These are phyloP conservation scores for Acanthopleura granulata DNA, from an alignment of 2,888 invertebrate species.

Conservation along the genomic window DNA sequence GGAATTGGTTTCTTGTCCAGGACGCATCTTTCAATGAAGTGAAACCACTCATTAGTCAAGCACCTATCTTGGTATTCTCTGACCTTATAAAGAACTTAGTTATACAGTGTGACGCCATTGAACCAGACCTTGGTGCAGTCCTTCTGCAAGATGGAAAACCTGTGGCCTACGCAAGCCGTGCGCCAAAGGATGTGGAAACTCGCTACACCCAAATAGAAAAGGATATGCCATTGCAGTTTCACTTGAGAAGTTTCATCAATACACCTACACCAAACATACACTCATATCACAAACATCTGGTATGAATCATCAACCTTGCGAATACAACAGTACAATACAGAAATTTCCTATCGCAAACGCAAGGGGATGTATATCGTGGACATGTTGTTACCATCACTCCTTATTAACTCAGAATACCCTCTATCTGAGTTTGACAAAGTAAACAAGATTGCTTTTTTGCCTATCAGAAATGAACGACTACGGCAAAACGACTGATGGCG, in stretches of 20 bases:
- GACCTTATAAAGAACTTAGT: constrained; percentile 25
- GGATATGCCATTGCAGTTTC: not conserved
- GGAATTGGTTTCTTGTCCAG: constrained; percentile 24
- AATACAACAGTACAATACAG: too few species aligned
- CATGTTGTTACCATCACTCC: not conserved
- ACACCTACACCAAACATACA: not conserved
- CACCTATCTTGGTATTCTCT: constrained; percentile 35
- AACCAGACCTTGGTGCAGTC: not conserved
- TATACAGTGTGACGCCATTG: constrained; percentile 38
- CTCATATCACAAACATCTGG: not conserved
- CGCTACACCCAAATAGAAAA: not conserved
- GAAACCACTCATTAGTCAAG: constrained; percentile 28
- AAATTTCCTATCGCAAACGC: too few species aligned
- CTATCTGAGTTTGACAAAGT: not conserved
- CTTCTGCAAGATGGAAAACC: constrained; percentile 2
- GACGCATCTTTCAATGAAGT: constrained; percentile 35
- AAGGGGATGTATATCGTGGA: too few species aligned
- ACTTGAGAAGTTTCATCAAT: not conserved
- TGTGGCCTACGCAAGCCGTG: constrained; percentile 11
- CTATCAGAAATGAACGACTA: not conserved
- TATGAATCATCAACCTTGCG: not conserved
- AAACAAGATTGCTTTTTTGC: not conserved
- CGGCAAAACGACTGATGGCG: constrained; percentile 14
- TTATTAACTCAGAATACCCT: not conserved
- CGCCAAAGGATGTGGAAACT: not conserved